Evolutionary conservation across 2,888 invertebrate species (phyloP).

Genomic region (Idaea straminata): DNA sequence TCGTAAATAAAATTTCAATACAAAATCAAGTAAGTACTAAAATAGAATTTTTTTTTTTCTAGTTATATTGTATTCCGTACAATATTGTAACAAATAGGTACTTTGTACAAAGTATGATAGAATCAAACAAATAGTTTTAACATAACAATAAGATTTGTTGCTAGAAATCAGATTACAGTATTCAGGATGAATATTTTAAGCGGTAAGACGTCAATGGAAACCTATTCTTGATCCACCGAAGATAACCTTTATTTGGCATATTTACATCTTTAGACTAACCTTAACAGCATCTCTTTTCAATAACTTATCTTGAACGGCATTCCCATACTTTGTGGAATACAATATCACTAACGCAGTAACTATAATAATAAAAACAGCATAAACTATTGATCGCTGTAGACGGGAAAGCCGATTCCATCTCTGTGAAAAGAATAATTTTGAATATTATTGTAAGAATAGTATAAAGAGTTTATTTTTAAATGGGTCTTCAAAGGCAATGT

Average conservation of each 20-base stretch:
- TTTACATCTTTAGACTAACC: constrained; percentile 38
- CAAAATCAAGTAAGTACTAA: constrained; percentile 1
- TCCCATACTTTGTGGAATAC: constrained; percentile 61
- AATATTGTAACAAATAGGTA: not conserved
- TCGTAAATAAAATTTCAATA: constrained; percentile 11
- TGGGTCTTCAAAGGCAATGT: not conserved
- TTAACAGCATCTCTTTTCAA: constrained; percentile 42
- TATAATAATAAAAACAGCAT: constrained; percentile 80
- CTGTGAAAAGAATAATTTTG: constrained; percentile 73
- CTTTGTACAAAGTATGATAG: not conserved
- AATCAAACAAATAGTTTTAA: not conserved
- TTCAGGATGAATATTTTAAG: no score
- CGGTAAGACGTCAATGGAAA: no score
- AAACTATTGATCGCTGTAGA: constrained; percentile 88
- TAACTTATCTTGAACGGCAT: constrained; percentile 39
- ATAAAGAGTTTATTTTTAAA: not conserved
- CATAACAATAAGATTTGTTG: not conserved
- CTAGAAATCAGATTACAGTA: constrained; percentile 6
- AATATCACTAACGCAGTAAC: constrained; percentile 82
- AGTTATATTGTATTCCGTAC: not conserved
- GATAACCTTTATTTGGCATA: not conserved
- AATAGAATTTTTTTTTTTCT: not conserved
- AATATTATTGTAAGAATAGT: not conserved
- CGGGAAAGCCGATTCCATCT: constrained; percentile 93
- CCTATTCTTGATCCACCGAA: no score